Conservation (phyloP, 2,113 vertebrate species). For the Synchiropus splendidus region DNA sequence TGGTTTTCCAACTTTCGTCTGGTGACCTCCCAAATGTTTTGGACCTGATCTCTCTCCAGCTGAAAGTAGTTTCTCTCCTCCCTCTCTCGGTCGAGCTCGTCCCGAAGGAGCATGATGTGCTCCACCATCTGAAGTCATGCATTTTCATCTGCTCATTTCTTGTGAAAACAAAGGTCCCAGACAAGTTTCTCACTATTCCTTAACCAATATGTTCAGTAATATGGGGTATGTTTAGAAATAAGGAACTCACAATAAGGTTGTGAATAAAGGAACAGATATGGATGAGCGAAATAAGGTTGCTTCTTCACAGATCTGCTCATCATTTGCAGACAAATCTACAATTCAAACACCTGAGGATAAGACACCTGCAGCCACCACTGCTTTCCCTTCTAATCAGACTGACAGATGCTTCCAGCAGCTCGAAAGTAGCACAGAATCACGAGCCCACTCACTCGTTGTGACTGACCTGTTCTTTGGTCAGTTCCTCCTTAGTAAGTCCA, state of each 20-base stretch:
- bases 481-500: constrained; percentile 66
- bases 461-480: constrained; percentile 84
- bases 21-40: constrained; percentile 80
- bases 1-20: constrained; percentile 76
- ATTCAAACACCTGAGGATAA: no score
- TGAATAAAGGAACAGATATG: not conserved
- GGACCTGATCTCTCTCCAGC: constrained; percentile 81
- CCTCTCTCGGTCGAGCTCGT: constrained; percentile 83
- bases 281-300: not conserved
- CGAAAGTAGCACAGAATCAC: no score
- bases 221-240: not conserved
- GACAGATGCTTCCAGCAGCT: no score
- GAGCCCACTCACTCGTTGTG: no score
- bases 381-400: no score
- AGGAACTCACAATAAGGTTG: not conserved
- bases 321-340: no score
- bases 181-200: no score
- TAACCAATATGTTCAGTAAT: not conserved
- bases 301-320: no score
- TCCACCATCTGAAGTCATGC: constrained; percentile 72
- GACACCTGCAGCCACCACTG: no score
- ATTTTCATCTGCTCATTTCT: constrained; percentile 1
- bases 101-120: constrained; percentile 67
- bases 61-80: constrained; percentile 91
- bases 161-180: not conserved